Conservation (phyloP, 1,140 invertebrate species). For the Plectrocnemia conspersa region DNA sequence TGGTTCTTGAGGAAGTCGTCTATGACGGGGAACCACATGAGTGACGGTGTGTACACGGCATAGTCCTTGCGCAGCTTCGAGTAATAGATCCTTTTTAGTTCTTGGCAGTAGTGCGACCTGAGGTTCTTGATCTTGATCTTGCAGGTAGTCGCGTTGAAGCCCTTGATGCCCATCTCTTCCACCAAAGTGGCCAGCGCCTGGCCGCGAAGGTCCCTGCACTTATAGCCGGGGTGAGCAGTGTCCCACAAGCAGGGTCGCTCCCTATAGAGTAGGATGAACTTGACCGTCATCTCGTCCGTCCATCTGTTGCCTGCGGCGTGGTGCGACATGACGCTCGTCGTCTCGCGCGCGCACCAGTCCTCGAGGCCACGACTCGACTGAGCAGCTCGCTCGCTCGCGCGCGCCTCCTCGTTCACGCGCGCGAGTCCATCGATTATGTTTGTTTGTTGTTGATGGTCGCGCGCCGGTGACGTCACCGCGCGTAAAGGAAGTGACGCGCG, state of each 20-base stretch:
- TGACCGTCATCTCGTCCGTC: constrained; percentile 26
- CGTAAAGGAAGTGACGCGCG: neutral
- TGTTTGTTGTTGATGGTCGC: no score
- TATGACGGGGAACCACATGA: constrained; percentile 16
- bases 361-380: constrained; percentile 12
- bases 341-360: constrained; percentile 7
- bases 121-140: constrained; percentile 37
- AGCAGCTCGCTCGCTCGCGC: constrained; percentile 1
- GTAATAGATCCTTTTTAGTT: constrained; percentile 33
- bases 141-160: constrained; percentile 25
- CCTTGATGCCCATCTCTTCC: constrained; percentile 28
- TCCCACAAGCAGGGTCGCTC: constrained; percentile 31
- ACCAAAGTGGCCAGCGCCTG: constrained; percentile 22
- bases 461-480: neutral
- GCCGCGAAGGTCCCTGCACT: constrained; percentile 22
- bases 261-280: constrained; percentile 28
- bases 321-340: neutral
- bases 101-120: constrained; percentile 34
- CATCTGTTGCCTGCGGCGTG: neutral
- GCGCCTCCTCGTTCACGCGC: neutral
- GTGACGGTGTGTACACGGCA: constrained; percentile 5
- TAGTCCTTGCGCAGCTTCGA: neutral
- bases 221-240: constrained; percentile 26
- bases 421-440: neutral
- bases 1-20: constrained; percentile 16